phyloP scores from a whole-genome alignment of 2,888 invertebrate genomes.

The Limnephilus marmoratus region DNA sequence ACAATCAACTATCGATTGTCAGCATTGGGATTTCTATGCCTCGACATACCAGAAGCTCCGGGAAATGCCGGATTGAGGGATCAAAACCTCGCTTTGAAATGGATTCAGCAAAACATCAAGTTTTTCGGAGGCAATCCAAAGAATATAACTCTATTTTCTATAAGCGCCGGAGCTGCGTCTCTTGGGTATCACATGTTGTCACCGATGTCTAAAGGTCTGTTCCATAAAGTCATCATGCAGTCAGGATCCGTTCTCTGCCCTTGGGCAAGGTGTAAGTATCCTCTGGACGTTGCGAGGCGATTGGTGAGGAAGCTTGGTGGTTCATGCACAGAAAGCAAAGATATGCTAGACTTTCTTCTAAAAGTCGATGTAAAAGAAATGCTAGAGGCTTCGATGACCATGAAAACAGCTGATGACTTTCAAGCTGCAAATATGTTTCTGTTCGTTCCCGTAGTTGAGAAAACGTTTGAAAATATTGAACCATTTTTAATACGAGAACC shows the following conservation, averaged over 20 bases:
- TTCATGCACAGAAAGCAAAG: neutral
- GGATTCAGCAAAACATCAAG: conserved; percentile 57
- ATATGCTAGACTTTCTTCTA: conserved; percentile 7
- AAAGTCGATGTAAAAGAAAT: conserved; percentile 67
- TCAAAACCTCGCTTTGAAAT: conserved; percentile 58
- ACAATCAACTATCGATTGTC: conserved; percentile 68
- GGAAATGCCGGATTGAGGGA: conserved; percentile 59
- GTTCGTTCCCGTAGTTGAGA: conserved; percentile 67
- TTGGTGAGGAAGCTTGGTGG: conserved; percentile 5
- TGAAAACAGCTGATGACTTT: neutral
- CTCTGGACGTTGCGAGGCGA: neutral
- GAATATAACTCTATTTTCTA: conserved; percentile 55
- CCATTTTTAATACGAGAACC: conserved; percentile 69
- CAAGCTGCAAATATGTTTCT: conserved; percentile 59
- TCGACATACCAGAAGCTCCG: conserved; percentile 53
- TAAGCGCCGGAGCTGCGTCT: conserved; percentile 56
- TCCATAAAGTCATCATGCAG: conserved; percentile 58
- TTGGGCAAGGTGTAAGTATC: conserved; percentile 68
- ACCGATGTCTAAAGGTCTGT: conserved; percentile 54
- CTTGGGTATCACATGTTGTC: conserved; percentile 56
- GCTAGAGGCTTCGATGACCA: neutral
- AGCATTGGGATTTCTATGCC: conserved; percentile 66
- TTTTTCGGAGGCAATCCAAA: conserved; percentile 53
- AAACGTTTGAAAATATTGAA: conserved; percentile 35
- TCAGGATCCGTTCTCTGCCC: conserved; percentile 55